Base-by-base conservation (phyloP, 1,140 invertebrate genomes). In the Polyergus mexicanus region DNA sequence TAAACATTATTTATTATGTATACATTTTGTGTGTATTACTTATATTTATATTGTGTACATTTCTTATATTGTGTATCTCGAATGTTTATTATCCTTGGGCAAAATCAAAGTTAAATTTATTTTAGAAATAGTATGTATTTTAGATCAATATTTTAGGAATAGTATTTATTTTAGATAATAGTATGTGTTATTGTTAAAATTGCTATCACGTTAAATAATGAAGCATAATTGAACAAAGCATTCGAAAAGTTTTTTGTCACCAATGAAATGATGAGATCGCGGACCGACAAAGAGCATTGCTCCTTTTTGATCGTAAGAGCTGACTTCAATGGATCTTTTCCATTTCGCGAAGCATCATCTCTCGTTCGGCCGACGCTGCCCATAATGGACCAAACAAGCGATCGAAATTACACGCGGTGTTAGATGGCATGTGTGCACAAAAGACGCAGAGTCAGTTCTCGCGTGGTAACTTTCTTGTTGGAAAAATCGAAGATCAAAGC, bases 401-500 rank as follows among this genome's bases (percentile, higher is more conserved):
- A 86, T 86, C 28, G 65, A 84, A 85, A 84, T 85, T 86, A 84
- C 38, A 44, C 81, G 78, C 62, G 47, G 58, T 58, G 41, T 44
- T 44, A 38, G 44, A n/a, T 44, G 3, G 35, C 51, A 13, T 65
- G n/a, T 60, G 56, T 58, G 65, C 65, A 68, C 84, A 84, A 65
- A 75, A 84, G 32, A 19, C 47, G 44, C 65, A 85, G 81, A 84
- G 63, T 78, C 72, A 54, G 35, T 44, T 38, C 63, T 25, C 38
- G 22, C 54, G 32, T 38, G 54, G 25, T 44, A 56, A 47, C 68
- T 72, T 54, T 72, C 35, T 72, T 22, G 51, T 66, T 5, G 63
- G 81, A 85, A 88, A 80, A 89, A 87, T 77, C 80, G 86, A 85
- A 89, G 86, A 88, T 88, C 84, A 88, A 88, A 88, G 84, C 84